These are phyloP conservation scores for Rhea americana DNA, from an alignment of 2,113 vertebrate species.

Conservation along the genomic window DNA sequence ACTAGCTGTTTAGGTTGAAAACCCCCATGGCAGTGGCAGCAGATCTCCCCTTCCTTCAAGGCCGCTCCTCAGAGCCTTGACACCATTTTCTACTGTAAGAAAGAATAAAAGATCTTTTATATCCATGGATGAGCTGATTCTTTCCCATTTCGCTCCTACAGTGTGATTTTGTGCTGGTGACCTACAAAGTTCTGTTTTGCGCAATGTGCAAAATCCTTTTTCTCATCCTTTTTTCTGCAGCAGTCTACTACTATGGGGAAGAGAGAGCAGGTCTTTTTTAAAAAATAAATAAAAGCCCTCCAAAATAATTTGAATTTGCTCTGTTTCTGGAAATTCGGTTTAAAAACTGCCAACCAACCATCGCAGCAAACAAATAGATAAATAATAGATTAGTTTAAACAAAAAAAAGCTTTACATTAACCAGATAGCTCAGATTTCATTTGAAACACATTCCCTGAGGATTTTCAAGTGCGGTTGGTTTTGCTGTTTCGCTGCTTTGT, in stretches of 20 bases:
- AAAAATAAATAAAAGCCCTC: neutral
- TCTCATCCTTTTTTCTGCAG: neutral
- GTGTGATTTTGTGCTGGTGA: neutral
- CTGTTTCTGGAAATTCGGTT: neutral
- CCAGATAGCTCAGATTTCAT: neutral
- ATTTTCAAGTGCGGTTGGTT: neutral
- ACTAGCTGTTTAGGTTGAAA: neutral
- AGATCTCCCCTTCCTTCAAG: neutral
- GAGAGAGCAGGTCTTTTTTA: neutral
- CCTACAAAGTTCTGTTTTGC: neutral
- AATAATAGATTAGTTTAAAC: slow-evolving; percentile 20
- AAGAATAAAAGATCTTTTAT: neutral
- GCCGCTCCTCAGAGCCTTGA: neutral
- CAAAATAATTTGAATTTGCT: neutral
- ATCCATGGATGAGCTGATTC: neutral
- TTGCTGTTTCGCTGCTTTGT: slow-evolving; percentile 11
- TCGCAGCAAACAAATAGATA: slow-evolving; percentile 3
- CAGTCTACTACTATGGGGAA: neutral
- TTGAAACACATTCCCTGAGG: neutral
- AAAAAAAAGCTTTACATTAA: slow-evolving; percentile 8
- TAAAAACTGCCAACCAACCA: neutral
- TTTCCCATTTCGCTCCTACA: neutral
- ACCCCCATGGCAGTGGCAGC: neutral
- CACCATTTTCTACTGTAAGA: neutral
- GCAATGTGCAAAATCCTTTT: neutral